Evolutionary conservation across 2,888 invertebrate species (phyloP), one percentile per base, ranked within the genome.

Genomic region (Crioceris asparagi): DNA sequence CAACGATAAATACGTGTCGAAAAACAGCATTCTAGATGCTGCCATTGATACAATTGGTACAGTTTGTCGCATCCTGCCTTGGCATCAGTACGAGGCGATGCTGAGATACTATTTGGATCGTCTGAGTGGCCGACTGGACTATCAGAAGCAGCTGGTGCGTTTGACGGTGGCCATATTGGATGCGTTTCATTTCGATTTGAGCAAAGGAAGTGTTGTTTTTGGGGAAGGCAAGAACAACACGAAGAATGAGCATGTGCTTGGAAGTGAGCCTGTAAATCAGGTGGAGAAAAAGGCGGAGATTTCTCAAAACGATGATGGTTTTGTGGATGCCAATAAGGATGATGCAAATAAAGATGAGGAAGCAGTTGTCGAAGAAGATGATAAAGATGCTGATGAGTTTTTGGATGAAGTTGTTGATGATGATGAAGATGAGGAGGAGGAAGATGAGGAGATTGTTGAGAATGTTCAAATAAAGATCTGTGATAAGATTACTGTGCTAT

Each of bases 101-200:
- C 65, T 97, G 3, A 83, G 83, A 50, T 73, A 77, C 51, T 93
- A 91, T 61, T 67, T 97, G 21, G 71, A 72, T 37, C 79, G 82
- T 64, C 69, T 97, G 58, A 72, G 81, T 1, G 69, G 71, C 32
- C 74, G 79, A 6, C 62, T 74, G 1, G 82, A 84, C 23, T 79
- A 79, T 57, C 92, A 92, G 54, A 90, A 84, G 51, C 86, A 91
- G 52, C 67, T 84, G 39, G 83, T 91, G 6, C 71, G 82, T 38
- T 70, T 86, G 38, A 69, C 84, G 10, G 77, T 83, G 0, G 76
- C 77, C 1, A 79, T 96, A 42, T 68, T 96, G 44, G 90, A 94
- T 58, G 78, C 84, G 1, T 96, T 94, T 57, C 94, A 94, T 65
- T 96, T 84, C 61, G 87, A 94, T 67, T 69, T 94, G 32, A 74